phyloP scores from a whole-genome alignment of 2,797 vertebrate genomes.

The Rachycentron canadum region DNA sequence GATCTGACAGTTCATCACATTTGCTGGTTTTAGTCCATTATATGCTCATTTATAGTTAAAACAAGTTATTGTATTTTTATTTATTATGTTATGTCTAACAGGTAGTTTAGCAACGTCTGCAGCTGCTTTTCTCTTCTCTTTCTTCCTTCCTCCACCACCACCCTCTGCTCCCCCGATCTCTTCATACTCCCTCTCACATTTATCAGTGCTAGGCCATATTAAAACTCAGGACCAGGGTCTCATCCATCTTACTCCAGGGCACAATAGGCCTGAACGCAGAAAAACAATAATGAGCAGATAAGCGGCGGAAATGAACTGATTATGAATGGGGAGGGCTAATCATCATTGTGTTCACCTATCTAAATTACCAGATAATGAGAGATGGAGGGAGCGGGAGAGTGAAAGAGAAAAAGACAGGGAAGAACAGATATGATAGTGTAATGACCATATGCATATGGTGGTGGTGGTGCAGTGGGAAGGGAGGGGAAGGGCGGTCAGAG shows the following conservation, averaged over 20 bases:
- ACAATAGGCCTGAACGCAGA: constrained; percentile 50
- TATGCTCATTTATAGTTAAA: neutral
- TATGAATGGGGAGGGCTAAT: constrained; percentile 58
- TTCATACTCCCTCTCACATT: constrained; percentile 14
- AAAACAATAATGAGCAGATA: constrained; percentile 72
- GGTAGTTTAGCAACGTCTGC: neutral
- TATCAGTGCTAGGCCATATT: constrained; percentile 45
- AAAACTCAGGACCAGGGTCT: constrained; percentile 61
- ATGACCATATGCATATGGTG: constrained; percentile 42
- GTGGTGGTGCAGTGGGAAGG: constrained; percentile 4
- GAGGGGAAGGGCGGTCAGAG: neutral
- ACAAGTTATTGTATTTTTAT: neutral
- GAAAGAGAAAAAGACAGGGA: constrained; percentile 34
- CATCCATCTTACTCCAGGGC: constrained; percentile 61
- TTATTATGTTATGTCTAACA: neutral
- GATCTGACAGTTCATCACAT: too few species aligned
- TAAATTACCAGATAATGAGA: constrained; percentile 69
- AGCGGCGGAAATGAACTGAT: constrained; percentile 65
- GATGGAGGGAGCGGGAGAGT: constrained; percentile 30
- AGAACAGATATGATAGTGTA: constrained; percentile 37
- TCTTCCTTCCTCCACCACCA: neutral
- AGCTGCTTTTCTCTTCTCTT: neutral
- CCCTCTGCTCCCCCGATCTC: neutral
- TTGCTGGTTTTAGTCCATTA: neutral
- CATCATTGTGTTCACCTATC: constrained; percentile 48